A percentile compares a stretch with the other conserved stretches of the same genome.
Conservation (phyloP, 2,113 vertebrate genomes). For the Psephotus haematonotus region DNA sequence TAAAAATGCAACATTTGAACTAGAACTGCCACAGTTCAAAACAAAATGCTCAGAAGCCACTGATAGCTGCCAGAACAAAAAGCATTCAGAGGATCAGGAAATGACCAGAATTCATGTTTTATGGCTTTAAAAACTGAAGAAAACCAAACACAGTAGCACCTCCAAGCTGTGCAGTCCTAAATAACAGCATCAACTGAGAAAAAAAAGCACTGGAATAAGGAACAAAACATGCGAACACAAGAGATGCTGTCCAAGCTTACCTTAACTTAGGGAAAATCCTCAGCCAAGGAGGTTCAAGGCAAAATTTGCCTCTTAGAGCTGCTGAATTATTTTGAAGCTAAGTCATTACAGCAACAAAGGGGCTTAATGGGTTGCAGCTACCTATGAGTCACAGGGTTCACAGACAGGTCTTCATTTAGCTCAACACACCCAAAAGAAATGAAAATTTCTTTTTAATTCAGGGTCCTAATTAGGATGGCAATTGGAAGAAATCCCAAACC, state of each 20-base stretch:
- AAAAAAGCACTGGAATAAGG: neutral
- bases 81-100: neutral
- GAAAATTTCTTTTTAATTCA: neutral
- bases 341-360: neutral
- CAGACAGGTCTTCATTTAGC: neutral
- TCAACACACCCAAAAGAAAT: neutral
- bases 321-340: neutral
- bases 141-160: neutral
- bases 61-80: neutral
- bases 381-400: neutral
- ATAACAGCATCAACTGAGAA: neutral
- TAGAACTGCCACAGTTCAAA: neutral
- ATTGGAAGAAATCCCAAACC: neutral
- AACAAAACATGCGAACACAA: accelerated
- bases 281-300: neutral
- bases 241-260: neutral
- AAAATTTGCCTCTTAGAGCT: neutral
- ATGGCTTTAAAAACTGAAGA: neutral
- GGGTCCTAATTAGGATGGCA: neutral
- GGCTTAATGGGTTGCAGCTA: neutral
- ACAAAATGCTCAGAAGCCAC: neutral
- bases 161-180: neutral
- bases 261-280: neutral
- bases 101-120: neutral
- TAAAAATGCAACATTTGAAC: neutral